These are phyloP conservation scores for Zeuzera pyrina DNA, from an alignment of 2,888 invertebrate species.

Conservation along the genomic window DNA sequence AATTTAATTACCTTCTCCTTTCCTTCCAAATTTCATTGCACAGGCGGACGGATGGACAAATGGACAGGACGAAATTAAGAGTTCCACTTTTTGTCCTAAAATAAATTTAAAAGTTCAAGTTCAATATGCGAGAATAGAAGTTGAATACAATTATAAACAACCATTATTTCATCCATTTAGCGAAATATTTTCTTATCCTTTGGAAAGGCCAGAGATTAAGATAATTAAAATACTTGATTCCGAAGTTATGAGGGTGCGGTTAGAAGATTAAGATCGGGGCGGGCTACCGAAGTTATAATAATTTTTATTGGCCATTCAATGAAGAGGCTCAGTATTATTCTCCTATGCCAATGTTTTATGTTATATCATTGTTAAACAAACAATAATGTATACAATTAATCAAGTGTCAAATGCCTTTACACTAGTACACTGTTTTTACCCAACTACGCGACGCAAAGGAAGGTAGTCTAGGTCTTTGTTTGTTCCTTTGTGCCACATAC, in stretches of 20 bases:
- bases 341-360: constrained; percentile 12
- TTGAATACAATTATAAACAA: not conserved
- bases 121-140: not conserved
- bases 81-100: not conserved
- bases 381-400: too few relatives aligned
- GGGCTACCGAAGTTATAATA: constrained; percentile 9
- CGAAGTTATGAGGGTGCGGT: constrained; percentile 29
- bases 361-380: too few relatives aligned
- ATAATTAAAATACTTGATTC: constrained; percentile 49
- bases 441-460: too few relatives aligned
- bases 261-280: constrained; percentile 26
- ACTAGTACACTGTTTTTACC: too few relatives aligned
- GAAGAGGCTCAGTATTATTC: constrained; percentile 13
- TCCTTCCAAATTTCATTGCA: too few relatives aligned
- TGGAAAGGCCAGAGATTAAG: constrained; percentile 33
- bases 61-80: too few relatives aligned
- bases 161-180: not conserved
- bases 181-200: not conserved
- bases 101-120: not conserved
- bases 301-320: constrained; percentile 16
- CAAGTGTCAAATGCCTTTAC: too few relatives aligned
- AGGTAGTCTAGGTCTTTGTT: too few relatives aligned
- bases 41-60: too few relatives aligned
- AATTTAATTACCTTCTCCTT: too few relatives aligned
- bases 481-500: too few relatives aligned